Evolutionary conservation across 1,140 invertebrate genomes (phyloP), one percentile per base, ranked within the genome.

Genomic region (Zelostemma sp.): DNA sequence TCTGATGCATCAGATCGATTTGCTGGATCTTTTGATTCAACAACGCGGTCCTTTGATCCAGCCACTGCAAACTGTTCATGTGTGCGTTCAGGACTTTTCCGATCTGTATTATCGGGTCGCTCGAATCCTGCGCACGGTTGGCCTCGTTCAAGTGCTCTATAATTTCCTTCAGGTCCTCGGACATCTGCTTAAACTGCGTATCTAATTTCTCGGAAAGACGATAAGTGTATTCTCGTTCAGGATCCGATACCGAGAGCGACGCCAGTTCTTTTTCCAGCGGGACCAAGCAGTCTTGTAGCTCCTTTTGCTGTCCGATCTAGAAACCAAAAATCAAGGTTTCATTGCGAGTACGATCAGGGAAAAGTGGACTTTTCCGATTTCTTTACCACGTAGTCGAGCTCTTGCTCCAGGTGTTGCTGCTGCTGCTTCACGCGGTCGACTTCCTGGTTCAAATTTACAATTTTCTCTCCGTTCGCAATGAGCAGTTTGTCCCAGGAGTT

Each of bases 41-140:
- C 53, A 91, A 84, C 0, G 89, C 87, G 1, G 92, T 92, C 40
- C 91, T 91, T 56, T 91, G 88, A 79, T 96, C 94, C 21, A 98
- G 91, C 95, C 95, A 98, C 72, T 97, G 95, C 69, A 99, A 87
- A 0, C 95, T 96, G 61, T 96, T 96, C 92, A 97, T 98, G 76
- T 99, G 97, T 0, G 96, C 95, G 83, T 98, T 98, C 0, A 99
- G 85, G 69, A 98, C 97, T 71, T 94, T 93, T 1, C 95, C 92
- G 68, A 98, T 95, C 85, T 97, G 95, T 6, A 94, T 91, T 43
- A 97, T 92, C 0, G 95, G 95, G 87, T 97, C 95, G 67, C 91
- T 91, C 6, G 89, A 90, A 69, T 97, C 95, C 79, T 95, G 91
- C 41, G 89, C 89, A 68, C 91, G 90, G 80, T 95, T 96, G 0